phyloP scores from a whole-genome alignment of 2,113 vertebrate species.

The Gymnorhina tibicen region DNA sequence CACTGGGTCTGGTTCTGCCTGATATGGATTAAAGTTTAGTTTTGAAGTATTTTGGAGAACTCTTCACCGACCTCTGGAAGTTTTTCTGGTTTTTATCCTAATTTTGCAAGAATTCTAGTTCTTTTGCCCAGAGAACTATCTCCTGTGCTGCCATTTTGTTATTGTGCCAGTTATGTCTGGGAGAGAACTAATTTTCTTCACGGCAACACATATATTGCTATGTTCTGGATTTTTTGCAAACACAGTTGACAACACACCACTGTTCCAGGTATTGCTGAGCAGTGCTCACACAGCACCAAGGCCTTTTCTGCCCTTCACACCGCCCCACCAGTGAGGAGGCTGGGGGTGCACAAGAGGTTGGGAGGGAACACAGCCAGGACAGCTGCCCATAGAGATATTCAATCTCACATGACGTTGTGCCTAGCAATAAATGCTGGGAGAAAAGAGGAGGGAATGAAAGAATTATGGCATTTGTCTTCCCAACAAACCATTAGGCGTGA shows the following conservation, averaged over 20 bases:
- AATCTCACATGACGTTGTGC: background rate
- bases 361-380: background rate
- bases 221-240: background rate
- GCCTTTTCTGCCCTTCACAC: background rate
- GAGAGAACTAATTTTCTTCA: background rate
- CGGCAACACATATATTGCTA: background rate
- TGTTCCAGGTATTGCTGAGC: background rate
- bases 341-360: accelerated
- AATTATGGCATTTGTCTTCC: background rate
- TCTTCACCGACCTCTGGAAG: background rate
- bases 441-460: background rate
- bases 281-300: background rate
- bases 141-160: background rate
- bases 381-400: background rate
- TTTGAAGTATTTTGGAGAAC: background rate
- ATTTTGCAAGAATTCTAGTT: background rate
- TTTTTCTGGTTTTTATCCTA: background rate
- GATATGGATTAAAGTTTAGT: background rate
- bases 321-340: accelerated
- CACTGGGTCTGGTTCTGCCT: background rate
- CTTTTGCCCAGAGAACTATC: background rate
- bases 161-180: background rate
- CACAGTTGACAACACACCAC: background rate
- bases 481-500: accelerated
- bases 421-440: background rate